These are phyloP conservation scores for Himalopsyche kuldschensis DNA, from an alignment of 2,888 invertebrate species.

Conservation along the genomic window DNA sequence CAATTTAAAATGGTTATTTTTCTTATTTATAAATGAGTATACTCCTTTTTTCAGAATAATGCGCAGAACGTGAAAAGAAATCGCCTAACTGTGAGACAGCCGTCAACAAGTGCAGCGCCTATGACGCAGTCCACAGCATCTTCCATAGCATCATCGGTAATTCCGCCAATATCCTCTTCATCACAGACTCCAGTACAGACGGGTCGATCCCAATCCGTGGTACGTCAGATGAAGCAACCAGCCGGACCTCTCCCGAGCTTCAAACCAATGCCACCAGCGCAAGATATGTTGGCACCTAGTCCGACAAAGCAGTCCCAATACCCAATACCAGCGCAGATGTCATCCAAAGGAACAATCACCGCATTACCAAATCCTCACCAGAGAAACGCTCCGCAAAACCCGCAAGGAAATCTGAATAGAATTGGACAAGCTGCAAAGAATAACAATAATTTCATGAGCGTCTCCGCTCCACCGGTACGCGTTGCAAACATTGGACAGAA, in stretches of 20 bases:
- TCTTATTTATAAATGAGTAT: neutral
- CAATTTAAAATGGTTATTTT: too few species aligned
- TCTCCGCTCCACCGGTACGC: slow-evolving; percentile 50
- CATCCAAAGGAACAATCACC: neutral
- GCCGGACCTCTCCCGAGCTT: slow-evolving; percentile 74
- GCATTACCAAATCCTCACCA: neutral
- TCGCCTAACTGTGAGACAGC: slow-evolving; percentile 53
- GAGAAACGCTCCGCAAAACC: slow-evolving; percentile 44
- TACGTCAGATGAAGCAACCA: slow-evolving; percentile 51
- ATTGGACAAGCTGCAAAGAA: slow-evolving; percentile 34
- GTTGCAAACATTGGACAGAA: slow-evolving; percentile 42
- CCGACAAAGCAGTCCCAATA: slow-evolving; percentile 50
- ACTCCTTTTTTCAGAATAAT: slow-evolving; percentile 8
- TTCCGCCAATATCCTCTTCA: slow-evolving; percentile 51
- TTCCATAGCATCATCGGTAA: slow-evolving; percentile 45
- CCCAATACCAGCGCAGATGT: slow-evolving; percentile 54
- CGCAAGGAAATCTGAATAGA: slow-evolving; percentile 41
- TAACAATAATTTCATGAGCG: slow-evolving; percentile 43
- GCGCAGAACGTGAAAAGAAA: slow-evolving; percentile 48
- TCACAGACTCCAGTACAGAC: slow-evolving; percentile 45
- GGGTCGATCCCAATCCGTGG: slow-evolving; percentile 18
- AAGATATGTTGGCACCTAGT: slow-evolving; percentile 56
- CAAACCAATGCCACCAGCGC: slow-evolving; percentile 72
- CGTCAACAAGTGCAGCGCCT: slow-evolving; percentile 47
- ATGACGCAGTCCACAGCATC: slow-evolving; percentile 49